Evolutionary conservation across 2,113 vertebrate species (phyloP).

Genomic region (Pomatorhinus ruficollis): DNA sequence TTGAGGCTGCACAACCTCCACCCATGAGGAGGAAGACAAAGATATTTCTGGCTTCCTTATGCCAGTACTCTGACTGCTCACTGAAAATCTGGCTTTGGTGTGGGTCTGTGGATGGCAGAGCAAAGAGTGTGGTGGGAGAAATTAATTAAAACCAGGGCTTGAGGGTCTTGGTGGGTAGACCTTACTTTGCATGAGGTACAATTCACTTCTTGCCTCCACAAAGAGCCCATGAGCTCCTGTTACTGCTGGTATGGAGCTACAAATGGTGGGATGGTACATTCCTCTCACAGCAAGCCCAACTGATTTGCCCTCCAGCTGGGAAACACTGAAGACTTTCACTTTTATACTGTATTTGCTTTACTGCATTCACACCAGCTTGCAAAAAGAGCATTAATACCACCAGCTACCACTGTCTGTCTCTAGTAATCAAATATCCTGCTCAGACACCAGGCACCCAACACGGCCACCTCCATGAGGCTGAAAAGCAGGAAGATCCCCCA

Average conservation of each 20-base stretch:
- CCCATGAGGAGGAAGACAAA: background rate
- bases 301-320: background rate
- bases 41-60: background rate
- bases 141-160: background rate
- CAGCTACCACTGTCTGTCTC: background rate
- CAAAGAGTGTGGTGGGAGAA: background rate
- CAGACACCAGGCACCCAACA: background rate
- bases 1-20: background rate
- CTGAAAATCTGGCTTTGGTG: background rate
- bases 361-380: background rate
- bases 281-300: background rate
- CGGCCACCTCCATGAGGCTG: background rate
- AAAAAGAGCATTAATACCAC: background rate
- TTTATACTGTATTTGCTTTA: background rate
- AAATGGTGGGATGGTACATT: background rate
- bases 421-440: background rate
- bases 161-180: background rate
- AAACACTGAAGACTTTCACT: background rate
- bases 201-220: background rate
- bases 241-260: background rate
- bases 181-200: background rate
- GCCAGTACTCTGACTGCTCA: rapidly evolving
- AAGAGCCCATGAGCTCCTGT: background rate
- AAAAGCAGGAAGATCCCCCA: background rate
- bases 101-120: background rate